These are phyloP conservation scores for Scalopus aquaticus DNA, from an alignment of 2,113 vertebrate genomes.

Conservation along the genomic window DNA sequence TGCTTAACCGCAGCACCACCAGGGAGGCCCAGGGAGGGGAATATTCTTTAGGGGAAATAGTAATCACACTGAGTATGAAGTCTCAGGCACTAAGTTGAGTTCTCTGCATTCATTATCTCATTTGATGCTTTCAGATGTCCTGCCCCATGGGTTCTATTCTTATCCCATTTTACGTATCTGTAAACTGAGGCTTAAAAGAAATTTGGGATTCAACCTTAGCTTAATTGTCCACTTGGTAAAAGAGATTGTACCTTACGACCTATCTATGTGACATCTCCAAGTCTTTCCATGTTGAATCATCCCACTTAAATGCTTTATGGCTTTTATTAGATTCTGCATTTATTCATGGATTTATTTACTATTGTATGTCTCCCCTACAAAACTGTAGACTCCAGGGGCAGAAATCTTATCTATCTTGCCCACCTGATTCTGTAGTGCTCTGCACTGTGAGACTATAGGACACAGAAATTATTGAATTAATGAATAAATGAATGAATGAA, in stretches of 20 bases:
- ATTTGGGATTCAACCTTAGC: not conserved
- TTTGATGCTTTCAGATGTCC: not conserved
- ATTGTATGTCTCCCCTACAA: not conserved
- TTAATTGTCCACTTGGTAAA: not conserved
- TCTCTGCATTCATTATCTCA: not conserved
- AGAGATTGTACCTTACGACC: rapidly evolving
- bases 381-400: not conserved
- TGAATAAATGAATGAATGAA: not conserved
- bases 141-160: too few relatives aligned
- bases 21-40: too few relatives aligned
- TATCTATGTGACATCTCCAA: not conserved
- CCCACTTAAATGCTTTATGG: not conserved
- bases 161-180: not conserved
- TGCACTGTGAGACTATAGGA: not conserved
- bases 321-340: not conserved
- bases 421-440: not conserved
- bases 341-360: not conserved
- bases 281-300: not conserved
- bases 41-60: not conserved
- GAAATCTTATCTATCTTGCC: too few relatives aligned
- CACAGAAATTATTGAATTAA: not conserved
- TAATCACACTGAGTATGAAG: not conserved
- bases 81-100: not conserved
- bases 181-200: not conserved
- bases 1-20: too few relatives aligned